Conservation (phyloP, 2,797 vertebrate genomes). For the Melanotaenia nigrans region DNA sequence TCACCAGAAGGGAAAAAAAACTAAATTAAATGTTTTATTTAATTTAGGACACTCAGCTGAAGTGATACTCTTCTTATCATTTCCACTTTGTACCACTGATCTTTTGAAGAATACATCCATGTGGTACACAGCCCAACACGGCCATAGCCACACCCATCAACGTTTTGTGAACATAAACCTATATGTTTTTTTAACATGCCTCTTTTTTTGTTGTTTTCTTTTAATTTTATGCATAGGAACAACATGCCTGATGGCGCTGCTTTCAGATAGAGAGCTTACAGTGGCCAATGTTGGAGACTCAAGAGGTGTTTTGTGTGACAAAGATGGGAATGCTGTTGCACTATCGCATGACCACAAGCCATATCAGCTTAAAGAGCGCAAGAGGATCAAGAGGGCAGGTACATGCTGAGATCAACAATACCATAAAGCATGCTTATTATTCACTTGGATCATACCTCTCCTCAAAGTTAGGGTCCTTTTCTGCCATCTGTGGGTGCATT, state of each 20-base stretch:
- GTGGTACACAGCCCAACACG: no score
- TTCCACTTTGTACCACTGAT: not conserved
- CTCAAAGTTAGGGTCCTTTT: not conserved
- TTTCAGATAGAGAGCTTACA: slow-evolving; percentile 94
- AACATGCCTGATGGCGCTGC: slow-evolving; percentile 92
- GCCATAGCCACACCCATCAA: not conserved
- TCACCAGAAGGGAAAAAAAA: not conserved
- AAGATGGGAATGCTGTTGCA: slow-evolving; percentile 95
- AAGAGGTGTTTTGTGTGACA: slow-evolving; percentile 94
- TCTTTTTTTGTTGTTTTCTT: not conserved
- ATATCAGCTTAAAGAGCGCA: slow-evolving; percentile 97
- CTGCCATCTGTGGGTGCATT: slow-evolving; percentile 62
- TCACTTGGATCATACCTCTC: not conserved
- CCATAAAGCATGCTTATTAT: not conserved
- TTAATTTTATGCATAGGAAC: slow-evolving; percentile 83
- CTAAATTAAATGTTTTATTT: no score
- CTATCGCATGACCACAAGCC: slow-evolving; percentile 98
- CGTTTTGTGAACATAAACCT: not conserved
- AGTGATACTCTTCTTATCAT: not conserved
- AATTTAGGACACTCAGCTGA: no score
- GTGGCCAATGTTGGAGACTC: slow-evolving; percentile 98
- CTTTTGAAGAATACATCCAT: not conserved
- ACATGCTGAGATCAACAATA: slow-evolving; percentile 47
- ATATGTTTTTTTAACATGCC: not conserved
- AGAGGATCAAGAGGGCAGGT: slow-evolving; percentile 98